Evolutionary conservation across 2,113 vertebrate species (phyloP), one percentile per base, ranked within the genome.

Genomic region (Halcyon senegalensis): DNA sequence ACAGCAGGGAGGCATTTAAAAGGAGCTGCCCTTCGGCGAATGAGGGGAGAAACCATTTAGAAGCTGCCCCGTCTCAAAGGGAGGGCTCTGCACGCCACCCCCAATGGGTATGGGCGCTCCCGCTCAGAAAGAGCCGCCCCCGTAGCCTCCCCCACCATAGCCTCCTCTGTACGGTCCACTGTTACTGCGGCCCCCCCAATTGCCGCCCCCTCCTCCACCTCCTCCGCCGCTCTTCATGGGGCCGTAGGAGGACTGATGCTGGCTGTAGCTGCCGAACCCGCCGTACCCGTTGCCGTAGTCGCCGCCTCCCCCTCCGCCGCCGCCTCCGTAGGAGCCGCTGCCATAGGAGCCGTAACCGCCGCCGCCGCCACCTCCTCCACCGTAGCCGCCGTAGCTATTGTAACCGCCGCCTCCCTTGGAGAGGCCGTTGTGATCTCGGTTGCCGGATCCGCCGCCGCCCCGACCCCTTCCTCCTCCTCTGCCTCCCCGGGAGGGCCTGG

Each of bases 211-310:
- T 97, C 98, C 99, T 83, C 98, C 98, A 84, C 97, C 98, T 98
- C 98, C 99, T 98, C 99, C 98, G 97, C 98, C 98, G 85, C 98
- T 98, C 98, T 99, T 99, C 99, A 99, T 98, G 70, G 99, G 99
- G 84, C 99, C 99, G 82, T 99, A 99, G 56, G 97, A 98, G 72
- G 99, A 99, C 96, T 98, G 98, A 96, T 99, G 99, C 98, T 99
- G 99, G 98, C 98, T 98, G 97, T 99, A 99, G 98, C 98, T 98
- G 86, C 99, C 99, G 96, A 99, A 99, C 97, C 99, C 99, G 60
- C 98, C 99, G 98, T 99, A 99, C 95, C 99, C 98, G 97, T 99
- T 99, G 87, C 99, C 99, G 93, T 98, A 98, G 89, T 98, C 99
- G 97, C 98, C 98, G 37, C 98, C 98, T 44, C 97, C 97, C 69